Base-by-base conservation (phyloP, 2,113 vertebrate species). In the Dermatemys mawii region DNA sequence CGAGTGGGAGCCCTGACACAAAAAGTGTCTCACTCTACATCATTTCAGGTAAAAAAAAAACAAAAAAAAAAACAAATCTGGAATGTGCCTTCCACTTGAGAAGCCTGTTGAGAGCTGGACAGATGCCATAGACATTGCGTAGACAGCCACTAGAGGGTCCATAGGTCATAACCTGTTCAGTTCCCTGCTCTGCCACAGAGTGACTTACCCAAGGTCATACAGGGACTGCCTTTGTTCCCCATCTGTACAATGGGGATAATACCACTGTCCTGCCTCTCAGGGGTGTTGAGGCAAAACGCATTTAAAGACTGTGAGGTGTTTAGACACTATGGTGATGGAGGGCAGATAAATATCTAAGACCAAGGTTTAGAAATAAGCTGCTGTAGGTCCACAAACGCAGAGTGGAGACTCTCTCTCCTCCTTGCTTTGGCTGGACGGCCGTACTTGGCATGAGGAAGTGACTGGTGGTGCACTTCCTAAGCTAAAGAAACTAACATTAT, bases 1-100 rank as follows among this genome's bases (percentile, higher is more conserved):
- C 96, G 99, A 83, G 98, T 99, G 0, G 99, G 99, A 90, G 99
- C 98, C 2, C 95, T 99, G 84, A 99, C 99, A 1, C 98, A 99
- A 95, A 99, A 98, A 92, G 99, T 99, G 81, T 98, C 99, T 29
- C 99, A 99, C 94, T 98, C 98, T 51, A 98, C 98, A n/a, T 99
- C 95, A 0, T 98, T 99, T 81, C 98, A 99, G 98, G 99, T 99
- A 97, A 98, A 55, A 55, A 49, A 3, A 27, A 38, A 89, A 78
- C 53, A 24, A 21, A 48, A 48, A 89, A 16, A 19, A 21, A 16
- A 11, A 49, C 92, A 53, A 88, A 46, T 27, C 57, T 22, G 1
- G 1, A 2, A 0, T 13, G 50, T 54, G 35, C 14, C 70, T 92
- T 60, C 83, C 1, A 0, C 3, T 1, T 1, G 35, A 67, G 87